Base-by-base conservation (phyloP, 2,888 invertebrate genomes). In the Baronia brevicornis region DNA sequence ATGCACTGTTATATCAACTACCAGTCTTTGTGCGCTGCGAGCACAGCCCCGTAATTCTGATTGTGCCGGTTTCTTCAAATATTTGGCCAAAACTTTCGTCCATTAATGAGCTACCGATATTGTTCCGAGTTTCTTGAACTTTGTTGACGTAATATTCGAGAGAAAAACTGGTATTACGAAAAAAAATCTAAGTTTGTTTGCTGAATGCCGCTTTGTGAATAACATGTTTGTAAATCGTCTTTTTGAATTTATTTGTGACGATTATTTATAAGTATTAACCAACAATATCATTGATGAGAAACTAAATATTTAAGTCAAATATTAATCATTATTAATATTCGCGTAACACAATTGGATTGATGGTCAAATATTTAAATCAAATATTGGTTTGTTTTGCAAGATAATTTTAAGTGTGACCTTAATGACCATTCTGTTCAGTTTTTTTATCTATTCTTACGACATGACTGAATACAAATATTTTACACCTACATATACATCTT, bases 81-180 rank as follows among this genome's bases (percentile, higher is more conserved):
- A 82, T 80, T 82, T 80, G 54, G 43, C 53, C 63, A 60, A 78
- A 79, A 79, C 78, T 80, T 79, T 80, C 75, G 44, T 68, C 74
- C 69, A 65, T 74, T 82, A 80, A 73, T 75, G 68, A 75, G 78
- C 80, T 82, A 75, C 82, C 75, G 75, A 71, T 73, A 72, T 63
- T 60, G 51, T 61, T 31, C 51, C 51, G 54, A 57, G 56, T 60
- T 68, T 69, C 68, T 67, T 66, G 50, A 63, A 63, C 56, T 62
- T 53, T 70, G 58, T 73, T 73, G 72, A 63, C 72, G 64, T 65
- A 72, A 73, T 69, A 54, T 43, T 52, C 43, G 40, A 57, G 55
- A 49, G 60, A 60, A 65, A 68, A 60, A 63, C 67, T 64, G n/a
- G n/a, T n/a, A n/a, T n/a, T n/a, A n/a, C n/a, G n/a, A n/a, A n/a